Percentiles rank a stretch among this genome's conserved stretches.
Conservation (phyloP, 2,113 vertebrate genomes). For the Corapipo altera region DNA sequence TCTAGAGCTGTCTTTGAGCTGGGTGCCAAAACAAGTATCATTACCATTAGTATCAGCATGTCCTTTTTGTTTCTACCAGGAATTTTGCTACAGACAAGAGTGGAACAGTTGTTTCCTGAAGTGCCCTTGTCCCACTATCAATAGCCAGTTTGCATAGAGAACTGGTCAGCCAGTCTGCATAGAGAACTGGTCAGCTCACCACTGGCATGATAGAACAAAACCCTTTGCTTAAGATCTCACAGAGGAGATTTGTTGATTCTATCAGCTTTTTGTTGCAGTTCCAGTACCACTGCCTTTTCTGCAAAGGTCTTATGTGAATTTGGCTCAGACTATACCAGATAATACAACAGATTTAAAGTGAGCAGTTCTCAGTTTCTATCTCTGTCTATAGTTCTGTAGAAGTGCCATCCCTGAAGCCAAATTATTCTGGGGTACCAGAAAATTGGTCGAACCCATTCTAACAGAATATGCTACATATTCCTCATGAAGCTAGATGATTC, state of each 20-base stretch:
- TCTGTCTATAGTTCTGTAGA: background rate
- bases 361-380: background rate
- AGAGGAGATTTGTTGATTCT: background rate
- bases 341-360: background rate
- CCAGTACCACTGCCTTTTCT: background rate
- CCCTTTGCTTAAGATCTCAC: background rate
- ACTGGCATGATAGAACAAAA: background rate
- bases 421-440: background rate
- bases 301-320: background rate
- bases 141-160: background rate
- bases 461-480: background rate
- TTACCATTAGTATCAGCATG: background rate
- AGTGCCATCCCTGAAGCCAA: background rate
- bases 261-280: background rate
- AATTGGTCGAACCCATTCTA: background rate
- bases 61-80: background rate
- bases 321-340: background rate
- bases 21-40: background rate
- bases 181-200: background rate
- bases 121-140: background rate
- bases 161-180: background rate
- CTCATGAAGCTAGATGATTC: background rate
- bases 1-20: background rate
- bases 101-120: background rate
- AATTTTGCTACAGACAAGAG: background rate